A percentile compares a stretch with the other conserved stretches of the same genome.
Evolutionary conservation across 2,113 vertebrate genomes (phyloP).

Genomic region (Taurulus bubalis): DNA sequence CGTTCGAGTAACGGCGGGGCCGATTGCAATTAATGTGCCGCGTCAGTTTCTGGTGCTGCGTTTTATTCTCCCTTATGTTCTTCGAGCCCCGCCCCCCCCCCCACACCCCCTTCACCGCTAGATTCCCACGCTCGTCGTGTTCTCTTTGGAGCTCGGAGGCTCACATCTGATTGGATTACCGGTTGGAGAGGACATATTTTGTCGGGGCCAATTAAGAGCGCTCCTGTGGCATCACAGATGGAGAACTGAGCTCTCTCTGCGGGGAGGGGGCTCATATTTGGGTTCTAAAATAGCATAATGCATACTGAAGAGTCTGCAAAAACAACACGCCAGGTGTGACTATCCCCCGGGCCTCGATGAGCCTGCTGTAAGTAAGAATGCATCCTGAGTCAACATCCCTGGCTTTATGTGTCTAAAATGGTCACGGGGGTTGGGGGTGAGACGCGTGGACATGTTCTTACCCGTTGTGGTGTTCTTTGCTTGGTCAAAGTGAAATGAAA

Average conservation of each 20-base stretch:
- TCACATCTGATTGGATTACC: conserved; percentile 76
- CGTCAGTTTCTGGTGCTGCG: not conserved
- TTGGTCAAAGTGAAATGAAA: conserved; percentile 65
- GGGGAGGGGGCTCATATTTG: conserved; percentile 45
- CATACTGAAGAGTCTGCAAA: conserved; percentile 62
- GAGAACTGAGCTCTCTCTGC: conserved; percentile 55
- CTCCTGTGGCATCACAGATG: conserved; percentile 75
- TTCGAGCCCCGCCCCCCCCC: too few relatives aligned
- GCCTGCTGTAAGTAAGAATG: conserved; percentile 79
- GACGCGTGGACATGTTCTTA: conserved; percentile 48
- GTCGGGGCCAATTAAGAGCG: conserved; percentile 77
- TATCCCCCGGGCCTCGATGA: too few relatives aligned
- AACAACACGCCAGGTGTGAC: conserved; percentile 71
- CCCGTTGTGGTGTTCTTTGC: conserved; percentile 68
- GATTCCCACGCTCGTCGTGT: not conserved
- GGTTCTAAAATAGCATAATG: conserved; percentile 61
- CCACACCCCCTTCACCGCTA: not conserved
- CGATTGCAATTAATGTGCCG: conserved; percentile 33
- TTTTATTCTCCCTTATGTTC: not conserved
- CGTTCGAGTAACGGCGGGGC: conserved; percentile 32
- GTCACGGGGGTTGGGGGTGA: not conserved
- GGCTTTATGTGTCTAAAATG: conserved; percentile 39
- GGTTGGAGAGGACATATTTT: conserved; percentile 71
- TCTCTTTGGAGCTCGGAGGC: conserved; percentile 51
- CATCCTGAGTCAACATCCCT: conserved; percentile 58